phyloP scores from a whole-genome alignment of 2,888 invertebrate species.

The Leptinotarsa juncta region DNA sequence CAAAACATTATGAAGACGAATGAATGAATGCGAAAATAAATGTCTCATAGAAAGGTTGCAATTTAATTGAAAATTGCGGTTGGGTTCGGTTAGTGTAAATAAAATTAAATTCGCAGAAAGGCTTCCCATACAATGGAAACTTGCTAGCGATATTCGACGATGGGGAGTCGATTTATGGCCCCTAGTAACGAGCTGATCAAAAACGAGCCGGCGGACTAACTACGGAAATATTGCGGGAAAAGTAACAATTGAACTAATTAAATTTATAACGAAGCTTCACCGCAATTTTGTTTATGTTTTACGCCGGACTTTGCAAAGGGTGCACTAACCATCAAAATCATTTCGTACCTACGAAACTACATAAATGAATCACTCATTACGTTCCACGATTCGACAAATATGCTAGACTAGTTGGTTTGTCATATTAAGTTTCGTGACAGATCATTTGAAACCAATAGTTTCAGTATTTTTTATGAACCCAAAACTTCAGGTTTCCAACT shows the following conservation, averaged over 20 bases:
- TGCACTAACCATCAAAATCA: neutral
- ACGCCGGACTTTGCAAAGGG: neutral
- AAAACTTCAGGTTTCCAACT: no score
- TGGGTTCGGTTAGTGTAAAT: constrained; percentile 20
- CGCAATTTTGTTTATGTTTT: neutral
- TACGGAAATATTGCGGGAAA: constrained; percentile 7
- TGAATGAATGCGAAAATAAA: constrained; percentile 41
- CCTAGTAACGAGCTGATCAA: constrained; percentile 11
- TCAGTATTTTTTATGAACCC: no score
- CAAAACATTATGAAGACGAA: constrained; percentile 43
- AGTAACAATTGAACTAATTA: constrained; percentile 16
- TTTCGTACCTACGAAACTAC: neutral
- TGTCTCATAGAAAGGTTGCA: constrained; percentile 41
- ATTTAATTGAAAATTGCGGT: constrained; percentile 38
- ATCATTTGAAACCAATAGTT: no score
- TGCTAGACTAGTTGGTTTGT: no score
- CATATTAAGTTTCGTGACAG: no score
- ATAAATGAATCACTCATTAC: neutral
- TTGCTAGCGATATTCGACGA: neutral
- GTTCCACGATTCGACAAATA: no score
- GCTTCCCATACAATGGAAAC: constrained; percentile 8
- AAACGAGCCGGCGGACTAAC: neutral
- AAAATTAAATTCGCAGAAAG: constrained; percentile 24
- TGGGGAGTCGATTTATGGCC: constrained; percentile 22
- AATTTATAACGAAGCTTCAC: constrained; percentile 1